phyloP scores from a whole-genome alignment of 2,113 vertebrate genomes.

The Oryzias woworae region DNA sequence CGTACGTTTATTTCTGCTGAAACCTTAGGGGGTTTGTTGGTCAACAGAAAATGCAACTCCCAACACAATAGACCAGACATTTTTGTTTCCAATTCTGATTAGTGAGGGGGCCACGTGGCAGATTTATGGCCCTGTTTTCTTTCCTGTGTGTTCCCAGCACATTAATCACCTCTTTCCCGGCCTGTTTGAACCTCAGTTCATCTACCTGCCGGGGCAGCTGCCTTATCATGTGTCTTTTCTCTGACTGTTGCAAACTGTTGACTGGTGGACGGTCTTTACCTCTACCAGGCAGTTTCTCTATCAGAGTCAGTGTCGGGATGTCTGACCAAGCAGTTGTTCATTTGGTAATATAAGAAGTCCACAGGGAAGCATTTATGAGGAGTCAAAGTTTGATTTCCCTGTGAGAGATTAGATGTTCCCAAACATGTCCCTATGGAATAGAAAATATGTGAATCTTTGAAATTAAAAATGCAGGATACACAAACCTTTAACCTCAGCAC shows the following conservation, averaged over 20 bases:
- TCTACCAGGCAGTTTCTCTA: conserved; percentile 50
- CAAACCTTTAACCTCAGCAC: conserved; percentile 17
- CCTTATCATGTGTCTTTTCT: conserved; percentile 40
- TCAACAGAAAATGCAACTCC: conserved; percentile 73
- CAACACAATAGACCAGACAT: conserved; percentile 53
- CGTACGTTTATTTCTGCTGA: conserved; percentile 55
- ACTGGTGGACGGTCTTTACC: conserved; percentile 14
- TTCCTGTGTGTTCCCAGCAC: conserved; percentile 56
- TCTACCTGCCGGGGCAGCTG: conserved; percentile 73
- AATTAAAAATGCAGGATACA: neutral
- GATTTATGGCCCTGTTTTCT: conserved; percentile 80
- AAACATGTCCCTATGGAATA: neutral
- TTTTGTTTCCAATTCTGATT: conserved; percentile 81
- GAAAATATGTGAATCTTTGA: too few species aligned
- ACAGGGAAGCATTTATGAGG: neutral
- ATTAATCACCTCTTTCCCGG: conserved; percentile 72
- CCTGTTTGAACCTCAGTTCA: conserved; percentile 73
- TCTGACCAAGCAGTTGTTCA: conserved; percentile 28
- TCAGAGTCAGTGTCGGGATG: conserved; percentile 3
- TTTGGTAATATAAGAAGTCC: conserved; percentile 13
- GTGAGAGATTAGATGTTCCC: conserved; percentile 1
- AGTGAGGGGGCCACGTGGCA: conserved; percentile 64
- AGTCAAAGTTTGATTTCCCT: neutral
- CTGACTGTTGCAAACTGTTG: conserved; percentile 45
- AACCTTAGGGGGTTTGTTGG: conserved; percentile 57